Conservation (phyloP, 2,888 invertebrate species). For the Palloptera scutellata region DNA sequence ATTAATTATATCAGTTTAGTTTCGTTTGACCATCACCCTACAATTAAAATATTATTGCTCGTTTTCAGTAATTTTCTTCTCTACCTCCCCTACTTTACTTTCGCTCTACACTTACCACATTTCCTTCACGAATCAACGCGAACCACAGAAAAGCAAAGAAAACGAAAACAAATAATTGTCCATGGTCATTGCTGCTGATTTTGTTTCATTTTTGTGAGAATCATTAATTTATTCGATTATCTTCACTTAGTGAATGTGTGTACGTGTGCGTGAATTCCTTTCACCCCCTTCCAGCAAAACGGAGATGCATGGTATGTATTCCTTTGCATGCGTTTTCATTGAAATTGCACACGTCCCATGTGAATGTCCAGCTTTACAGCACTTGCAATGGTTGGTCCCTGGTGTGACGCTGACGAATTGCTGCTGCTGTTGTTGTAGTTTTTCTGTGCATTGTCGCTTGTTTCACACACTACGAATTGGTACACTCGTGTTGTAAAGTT, state of each 20-base stretch:
- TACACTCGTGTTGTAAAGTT: background rate
- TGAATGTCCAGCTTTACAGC: conserved; percentile 1
- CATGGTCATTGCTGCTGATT: too few relatives aligned
- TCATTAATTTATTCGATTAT: conserved; percentile 29
- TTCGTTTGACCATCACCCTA: too few relatives aligned
- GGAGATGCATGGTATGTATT: too few relatives aligned
- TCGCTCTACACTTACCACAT: background rate
- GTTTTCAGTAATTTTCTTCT: too few relatives aligned
- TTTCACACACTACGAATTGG: too few relatives aligned
- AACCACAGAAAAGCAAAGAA: background rate
- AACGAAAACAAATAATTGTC: too few relatives aligned
- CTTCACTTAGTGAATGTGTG: conserved; percentile 13
- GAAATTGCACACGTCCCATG: too few relatives aligned
- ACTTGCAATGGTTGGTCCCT: conserved; percentile 1
- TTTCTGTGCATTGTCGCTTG: background rate
- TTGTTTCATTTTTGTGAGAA: conserved; percentile 1
- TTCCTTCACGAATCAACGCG: background rate
- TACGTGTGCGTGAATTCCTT: background rate
- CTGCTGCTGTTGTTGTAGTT: background rate
- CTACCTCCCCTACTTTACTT: background rate
- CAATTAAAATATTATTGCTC: too few relatives aligned
- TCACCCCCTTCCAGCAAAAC: too few relatives aligned
- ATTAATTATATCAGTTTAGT: too few relatives aligned
- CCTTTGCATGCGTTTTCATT: too few relatives aligned
- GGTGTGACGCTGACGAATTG: background rate